Evolutionary conservation across 2,113 vertebrate species (phyloP), one percentile per base, ranked within the genome.

Genomic region (Cephalopterus ornatus): DNA sequence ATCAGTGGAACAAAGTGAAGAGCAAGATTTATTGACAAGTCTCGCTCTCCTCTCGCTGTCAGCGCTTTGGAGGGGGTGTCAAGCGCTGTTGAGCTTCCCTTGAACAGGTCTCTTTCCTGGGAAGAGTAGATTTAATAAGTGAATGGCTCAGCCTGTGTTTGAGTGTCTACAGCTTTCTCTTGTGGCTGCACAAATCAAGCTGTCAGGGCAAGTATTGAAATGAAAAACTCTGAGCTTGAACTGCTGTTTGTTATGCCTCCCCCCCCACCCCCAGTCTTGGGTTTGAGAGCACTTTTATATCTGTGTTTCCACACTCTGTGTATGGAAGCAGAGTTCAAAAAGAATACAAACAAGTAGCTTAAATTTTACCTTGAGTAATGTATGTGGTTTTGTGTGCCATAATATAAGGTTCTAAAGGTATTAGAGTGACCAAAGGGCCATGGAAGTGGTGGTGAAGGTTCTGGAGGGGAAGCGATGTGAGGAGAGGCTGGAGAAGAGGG

Each of bases 1-100:
- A 98, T 98, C 96, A 98, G 97, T 55, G 87, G 95, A 95, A 96
- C 97, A 92, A 92, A 94, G 94, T 88, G 88, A 80, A 95, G 84
- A 87, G 72, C 33, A 46, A 86, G 94, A 88, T 85, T 84, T 95
- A 89, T 70, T 93, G 89, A 94, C 46, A 73, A 86, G 47, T 70
- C 67, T 84, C 22, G 3, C 62, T 88, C 37, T 93, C 55, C 35
- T 82, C 66, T 62, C 41, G 68, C 73, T 94, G 46, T 46, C 73
- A 81, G 65, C 50, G 17, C 21, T 75, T 89, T 56, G 37, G 8
- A 79, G 73, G 86, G 90, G 81, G 35, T 68, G 93, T 92, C 56
- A 74, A 37, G 78, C 61, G 11, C 56, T 33, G 75, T 14, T 94
- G 72, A 88, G 71, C 84, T 91, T 88, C 39, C 18, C 85, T 70